Conservation (phyloP, 2,113 vertebrate genomes). For the Cettia cetti region DNA sequence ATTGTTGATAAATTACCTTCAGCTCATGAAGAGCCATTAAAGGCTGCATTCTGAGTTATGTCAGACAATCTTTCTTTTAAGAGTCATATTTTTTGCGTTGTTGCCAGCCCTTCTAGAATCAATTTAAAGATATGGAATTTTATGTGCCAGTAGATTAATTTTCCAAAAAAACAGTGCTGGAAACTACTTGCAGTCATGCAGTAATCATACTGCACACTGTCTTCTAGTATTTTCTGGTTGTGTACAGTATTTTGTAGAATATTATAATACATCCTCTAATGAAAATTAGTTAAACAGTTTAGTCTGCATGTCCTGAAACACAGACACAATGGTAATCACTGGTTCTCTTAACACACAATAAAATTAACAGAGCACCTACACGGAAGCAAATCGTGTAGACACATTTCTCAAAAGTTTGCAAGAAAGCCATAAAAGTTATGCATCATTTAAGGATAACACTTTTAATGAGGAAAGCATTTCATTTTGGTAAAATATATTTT, state of each 20-base stretch:
- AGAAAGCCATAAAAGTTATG: not conserved
- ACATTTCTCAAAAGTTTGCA: not conserved
- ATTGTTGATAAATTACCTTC: not conserved
- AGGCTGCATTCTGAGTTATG: not conserved
- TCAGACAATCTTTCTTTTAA: not conserved
- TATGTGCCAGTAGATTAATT: not conserved
- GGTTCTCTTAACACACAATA: not conserved
- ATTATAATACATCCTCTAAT: not conserved
- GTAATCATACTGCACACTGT: not conserved
- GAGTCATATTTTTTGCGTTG: not conserved
- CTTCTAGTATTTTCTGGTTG: not conserved
- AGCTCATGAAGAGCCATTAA: not conserved
- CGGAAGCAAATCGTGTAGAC: accelerated
- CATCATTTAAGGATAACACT: not conserved
- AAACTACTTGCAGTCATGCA: not conserved
- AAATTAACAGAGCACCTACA: not conserved
- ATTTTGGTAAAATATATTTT: not conserved
- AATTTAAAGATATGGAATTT: not conserved
- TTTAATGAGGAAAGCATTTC: not conserved
- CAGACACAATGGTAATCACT: not conserved
- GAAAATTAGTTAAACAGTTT: not conserved
- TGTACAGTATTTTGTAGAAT: not conserved
- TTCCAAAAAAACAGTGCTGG: not conserved
- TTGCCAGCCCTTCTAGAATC: not conserved
- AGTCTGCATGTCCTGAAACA: not conserved